Evolutionary conservation across 92 coral and sea anemone genomes (phyloP).

Genomic region (Galaxea fascicularis): DNA sequence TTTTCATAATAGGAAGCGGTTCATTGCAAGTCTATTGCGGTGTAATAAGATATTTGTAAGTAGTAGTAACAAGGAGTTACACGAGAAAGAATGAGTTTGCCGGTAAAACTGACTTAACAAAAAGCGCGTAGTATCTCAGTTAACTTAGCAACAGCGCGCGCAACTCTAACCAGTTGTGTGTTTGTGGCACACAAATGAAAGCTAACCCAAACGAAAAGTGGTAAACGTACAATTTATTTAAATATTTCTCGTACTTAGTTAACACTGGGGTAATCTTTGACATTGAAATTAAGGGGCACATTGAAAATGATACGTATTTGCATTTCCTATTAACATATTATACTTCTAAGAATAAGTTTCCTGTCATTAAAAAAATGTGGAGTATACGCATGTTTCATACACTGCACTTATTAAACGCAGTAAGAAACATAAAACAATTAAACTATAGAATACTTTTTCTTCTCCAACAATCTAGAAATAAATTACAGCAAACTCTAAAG

Average conservation of each 20-base stretch:
- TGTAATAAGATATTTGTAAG: no score
- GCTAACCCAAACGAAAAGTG: neutral
- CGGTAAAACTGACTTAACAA: no score
- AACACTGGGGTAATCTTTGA: neutral
- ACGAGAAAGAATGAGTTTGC: no score
- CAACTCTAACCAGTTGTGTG: no score
- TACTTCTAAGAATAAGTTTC: neutral
- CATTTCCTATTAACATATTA: conserved; percentile 28
- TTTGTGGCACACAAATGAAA: no score
- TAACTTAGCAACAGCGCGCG: no score
- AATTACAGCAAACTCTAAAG: neutral
- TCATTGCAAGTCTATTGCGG: no score
- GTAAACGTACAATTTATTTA: conserved; percentile 14
- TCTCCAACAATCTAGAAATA: neutral
- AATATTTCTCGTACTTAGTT: conserved; percentile 14
- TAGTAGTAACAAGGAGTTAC: no score
- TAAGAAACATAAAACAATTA: neutral
- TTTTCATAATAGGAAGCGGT: no score
- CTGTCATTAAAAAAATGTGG: neutral
- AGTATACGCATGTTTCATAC: neutral
- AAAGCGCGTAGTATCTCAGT: no score
- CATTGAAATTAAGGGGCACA: conserved; percentile 3
- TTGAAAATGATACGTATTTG: conserved; percentile 5
- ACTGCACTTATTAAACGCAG: neutral
- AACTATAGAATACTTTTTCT: neutral